These are phyloP conservation scores for Eira barbara DNA, from an alignment of 2,113 vertebrate genomes.

Conservation along the genomic window DNA sequence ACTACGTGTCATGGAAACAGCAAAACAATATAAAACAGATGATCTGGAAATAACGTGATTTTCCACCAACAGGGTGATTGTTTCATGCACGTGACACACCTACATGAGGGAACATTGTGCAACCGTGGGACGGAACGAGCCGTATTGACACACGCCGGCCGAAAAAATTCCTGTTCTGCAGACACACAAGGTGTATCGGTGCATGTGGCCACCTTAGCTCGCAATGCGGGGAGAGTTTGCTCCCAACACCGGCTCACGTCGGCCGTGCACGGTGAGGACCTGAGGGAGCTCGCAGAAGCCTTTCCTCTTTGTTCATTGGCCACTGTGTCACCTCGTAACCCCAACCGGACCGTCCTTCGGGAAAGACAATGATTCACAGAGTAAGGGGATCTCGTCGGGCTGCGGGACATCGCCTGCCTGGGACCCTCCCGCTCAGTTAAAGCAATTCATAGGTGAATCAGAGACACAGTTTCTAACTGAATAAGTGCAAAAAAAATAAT, in stretches of 20 bases:
- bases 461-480: not conserved
- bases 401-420: rapidly evolving
- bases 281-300: rapidly evolving
- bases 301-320: not conserved
- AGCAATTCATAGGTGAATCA: not conserved
- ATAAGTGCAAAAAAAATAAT: not conserved
- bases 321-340: rapidly evolving
- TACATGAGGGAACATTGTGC: rapidly evolving
- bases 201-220: rapidly evolving
- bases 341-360: rapidly evolving
- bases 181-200: rapidly evolving
- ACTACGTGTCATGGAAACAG: not conserved
- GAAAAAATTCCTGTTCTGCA: not conserved
- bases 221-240: rapidly evolving
- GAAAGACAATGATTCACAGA: not conserved
- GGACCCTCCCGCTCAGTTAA: not conserved
- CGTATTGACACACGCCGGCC: rapidly evolving
- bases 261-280: rapidly evolving
- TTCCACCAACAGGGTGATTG: not conserved
- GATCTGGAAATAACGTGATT: not conserved
- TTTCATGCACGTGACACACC: rapidly evolving
- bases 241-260: rapidly evolving
- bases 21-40: not conserved
- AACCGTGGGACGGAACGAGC: rapidly evolving
- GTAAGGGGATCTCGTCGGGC: not conserved